These are phyloP conservation scores for Equus przewalskii DNA, from an alignment of 2,113 vertebrate genomes.

Conservation along the genomic window DNA sequence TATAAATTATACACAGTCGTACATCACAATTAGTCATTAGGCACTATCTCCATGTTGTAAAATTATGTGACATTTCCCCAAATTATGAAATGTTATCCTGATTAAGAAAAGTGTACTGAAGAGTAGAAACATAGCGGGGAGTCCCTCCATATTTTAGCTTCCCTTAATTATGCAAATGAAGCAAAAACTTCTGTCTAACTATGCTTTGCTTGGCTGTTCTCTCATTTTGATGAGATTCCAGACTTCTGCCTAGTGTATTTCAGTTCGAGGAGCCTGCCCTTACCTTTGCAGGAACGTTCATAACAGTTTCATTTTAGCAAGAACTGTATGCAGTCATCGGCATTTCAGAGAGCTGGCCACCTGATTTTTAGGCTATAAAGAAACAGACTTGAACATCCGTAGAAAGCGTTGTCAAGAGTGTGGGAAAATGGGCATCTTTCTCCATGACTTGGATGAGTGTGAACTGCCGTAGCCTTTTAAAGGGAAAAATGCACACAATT, in stretches of 20 bases:
- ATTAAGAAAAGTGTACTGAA: conserved; percentile 18
- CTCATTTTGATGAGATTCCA: not conserved
- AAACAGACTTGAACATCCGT: not conserved
- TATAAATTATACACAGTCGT: not conserved
- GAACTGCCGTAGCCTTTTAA: not conserved
- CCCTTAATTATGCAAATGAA: conserved; percentile 49
- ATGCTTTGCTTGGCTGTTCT: not conserved
- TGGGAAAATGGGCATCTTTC: not conserved
- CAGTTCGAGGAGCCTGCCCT: not conserved
- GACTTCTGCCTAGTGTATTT: not conserved
- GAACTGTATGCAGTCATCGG: not conserved
- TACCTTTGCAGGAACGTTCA: not conserved
- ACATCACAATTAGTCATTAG: not conserved
- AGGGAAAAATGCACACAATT: not conserved
- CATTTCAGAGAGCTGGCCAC: not conserved
- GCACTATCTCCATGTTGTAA: not conserved
- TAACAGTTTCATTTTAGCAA: not conserved
- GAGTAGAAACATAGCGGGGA: not conserved
- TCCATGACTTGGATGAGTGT: not conserved
- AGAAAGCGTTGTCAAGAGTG: not conserved
- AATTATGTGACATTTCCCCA: not conserved
- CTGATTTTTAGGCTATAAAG: not conserved
- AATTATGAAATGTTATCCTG: not conserved
- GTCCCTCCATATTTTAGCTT: not conserved
- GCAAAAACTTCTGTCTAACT: not conserved